phyloP scores from a whole-genome alignment of 2,113 vertebrate species.

The Gnathonemus echidnorhynchus region DNA sequence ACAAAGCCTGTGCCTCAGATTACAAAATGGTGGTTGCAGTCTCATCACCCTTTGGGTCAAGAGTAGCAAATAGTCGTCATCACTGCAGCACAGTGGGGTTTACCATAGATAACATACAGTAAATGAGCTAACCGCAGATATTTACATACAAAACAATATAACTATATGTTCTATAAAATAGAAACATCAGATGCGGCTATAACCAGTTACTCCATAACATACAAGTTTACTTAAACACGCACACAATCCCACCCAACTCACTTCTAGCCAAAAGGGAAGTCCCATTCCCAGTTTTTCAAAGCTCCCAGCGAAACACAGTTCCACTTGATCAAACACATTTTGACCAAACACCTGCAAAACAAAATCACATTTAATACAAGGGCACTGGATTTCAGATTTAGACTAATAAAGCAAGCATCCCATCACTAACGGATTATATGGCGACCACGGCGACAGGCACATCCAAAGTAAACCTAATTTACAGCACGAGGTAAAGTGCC shows the following conservation, averaged over 20 bases:
- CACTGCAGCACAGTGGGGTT: conserved; percentile 44
- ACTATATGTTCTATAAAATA: background rate
- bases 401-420: background rate
- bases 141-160: background rate
- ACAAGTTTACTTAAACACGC: background rate
- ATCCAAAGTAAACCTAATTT: background rate
- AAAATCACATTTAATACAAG: background rate
- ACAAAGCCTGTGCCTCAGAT: conserved; percentile 53
- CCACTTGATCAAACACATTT: background rate
- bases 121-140: background rate
- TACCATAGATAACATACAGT: background rate
- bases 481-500: background rate
- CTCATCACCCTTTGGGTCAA: conserved; percentile 60
- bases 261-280: background rate
- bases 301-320: background rate
- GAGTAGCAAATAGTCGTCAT: conserved; percentile 73
- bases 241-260: background rate
- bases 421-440: background rate
- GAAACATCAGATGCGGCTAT: background rate
- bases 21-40: conserved; percentile 48
- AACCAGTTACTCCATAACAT: background rate
- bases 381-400: background rate
- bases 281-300: background rate
- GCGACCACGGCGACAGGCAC: background rate
- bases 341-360: background rate